Percentiles rank a stretch among this genome's conserved stretches.
Conservation (phyloP, 2,888 invertebrate species). For the Apotomis turbidana region DNA sequence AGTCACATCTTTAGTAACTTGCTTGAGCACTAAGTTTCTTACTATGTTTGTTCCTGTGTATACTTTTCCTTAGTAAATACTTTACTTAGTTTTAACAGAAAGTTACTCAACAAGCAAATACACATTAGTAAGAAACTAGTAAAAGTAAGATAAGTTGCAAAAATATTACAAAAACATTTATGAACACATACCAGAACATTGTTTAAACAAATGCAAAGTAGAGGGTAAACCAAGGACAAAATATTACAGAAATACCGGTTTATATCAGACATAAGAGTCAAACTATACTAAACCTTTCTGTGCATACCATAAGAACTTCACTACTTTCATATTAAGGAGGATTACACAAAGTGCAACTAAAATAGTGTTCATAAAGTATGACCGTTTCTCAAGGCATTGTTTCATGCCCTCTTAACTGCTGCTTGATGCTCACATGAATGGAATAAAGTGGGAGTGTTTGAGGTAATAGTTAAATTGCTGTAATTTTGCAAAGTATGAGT, state of each 20-base stretch:
- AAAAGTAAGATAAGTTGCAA: neutral
- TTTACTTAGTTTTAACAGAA: neutral
- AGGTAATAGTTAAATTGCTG: slow-evolving; percentile 23
- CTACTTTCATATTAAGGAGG: neutral
- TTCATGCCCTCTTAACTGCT: slow-evolving; percentile 46
- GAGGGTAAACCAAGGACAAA: slow-evolving; percentile 33
- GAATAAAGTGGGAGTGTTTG: slow-evolving; percentile 10
- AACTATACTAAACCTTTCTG: neutral
- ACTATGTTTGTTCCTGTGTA: no score
- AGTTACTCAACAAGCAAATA: neutral
- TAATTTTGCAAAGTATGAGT: slow-evolving; percentile 5
- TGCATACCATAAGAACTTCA: slow-evolving; percentile 3
- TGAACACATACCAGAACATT: slow-evolving; percentile 22
- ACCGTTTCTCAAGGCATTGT: slow-evolving; percentile 42
- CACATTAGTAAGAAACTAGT: neutral
- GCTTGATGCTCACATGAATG: slow-evolving; percentile 22
- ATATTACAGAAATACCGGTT: neutral
- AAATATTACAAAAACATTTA: slow-evolving; percentile 2
- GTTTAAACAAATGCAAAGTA: slow-evolving; percentile 29
- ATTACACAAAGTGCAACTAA: slow-evolving; percentile 35
- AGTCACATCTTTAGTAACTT: no score
- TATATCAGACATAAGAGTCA: neutral
- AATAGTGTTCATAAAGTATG: slow-evolving; percentile 38
- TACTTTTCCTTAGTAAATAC: no score
- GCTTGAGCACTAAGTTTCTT: no score